Evolutionary conservation across 1,140 invertebrate genomes (phyloP).

Genomic region (Drosophila quadrilineata): DNA sequence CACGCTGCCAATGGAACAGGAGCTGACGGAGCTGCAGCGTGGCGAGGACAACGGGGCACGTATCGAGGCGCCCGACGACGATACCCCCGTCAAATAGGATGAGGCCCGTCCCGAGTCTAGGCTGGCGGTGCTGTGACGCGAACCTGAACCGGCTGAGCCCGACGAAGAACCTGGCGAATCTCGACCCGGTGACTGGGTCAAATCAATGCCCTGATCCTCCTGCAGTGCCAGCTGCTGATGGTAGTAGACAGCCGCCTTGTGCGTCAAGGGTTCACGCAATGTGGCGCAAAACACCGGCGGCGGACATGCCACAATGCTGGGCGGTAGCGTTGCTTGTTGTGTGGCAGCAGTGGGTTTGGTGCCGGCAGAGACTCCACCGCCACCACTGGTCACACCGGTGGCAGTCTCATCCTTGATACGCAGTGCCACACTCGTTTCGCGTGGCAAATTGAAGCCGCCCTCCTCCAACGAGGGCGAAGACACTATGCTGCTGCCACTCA

Average conservation of each 20-base stretch:
- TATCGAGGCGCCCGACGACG: constrained; percentile 80
- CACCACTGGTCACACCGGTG: constrained; percentile 17
- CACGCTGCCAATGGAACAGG: constrained; percentile 89
- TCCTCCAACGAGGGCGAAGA: constrained; percentile 80
- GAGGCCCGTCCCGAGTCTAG: constrained; percentile 95
- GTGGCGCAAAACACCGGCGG: constrained; percentile 71
- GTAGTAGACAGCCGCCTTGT: constrained; percentile 88
- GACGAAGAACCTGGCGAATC: constrained; percentile 94
- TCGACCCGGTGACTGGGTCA: constrained; percentile 91
- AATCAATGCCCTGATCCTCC: constrained; percentile 87
- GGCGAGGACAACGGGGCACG: constrained; percentile 81
- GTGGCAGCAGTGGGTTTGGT: constrained; percentile 54
- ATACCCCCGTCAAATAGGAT: constrained; percentile 80
- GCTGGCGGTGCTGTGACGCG: constrained; percentile 94
- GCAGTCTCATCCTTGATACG: constrained; percentile 68
- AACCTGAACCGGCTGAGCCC: constrained; percentile 88
- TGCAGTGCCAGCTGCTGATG: constrained; percentile 88
- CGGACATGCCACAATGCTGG: constrained; percentile 67
- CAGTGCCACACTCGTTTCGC: constrained; percentile 75
- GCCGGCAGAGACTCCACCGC: constrained; percentile 22
- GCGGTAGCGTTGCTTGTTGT: constrained; percentile 34
- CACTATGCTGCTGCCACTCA: constrained; percentile 81
- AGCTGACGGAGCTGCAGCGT: constrained; percentile 85
- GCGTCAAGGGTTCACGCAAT: constrained; percentile 83
- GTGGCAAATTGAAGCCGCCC: constrained; percentile 78